These are phyloP conservation scores for Drosophila obscura DNA, from an alignment of 1,140 invertebrate species.

Conservation along the genomic window DNA sequence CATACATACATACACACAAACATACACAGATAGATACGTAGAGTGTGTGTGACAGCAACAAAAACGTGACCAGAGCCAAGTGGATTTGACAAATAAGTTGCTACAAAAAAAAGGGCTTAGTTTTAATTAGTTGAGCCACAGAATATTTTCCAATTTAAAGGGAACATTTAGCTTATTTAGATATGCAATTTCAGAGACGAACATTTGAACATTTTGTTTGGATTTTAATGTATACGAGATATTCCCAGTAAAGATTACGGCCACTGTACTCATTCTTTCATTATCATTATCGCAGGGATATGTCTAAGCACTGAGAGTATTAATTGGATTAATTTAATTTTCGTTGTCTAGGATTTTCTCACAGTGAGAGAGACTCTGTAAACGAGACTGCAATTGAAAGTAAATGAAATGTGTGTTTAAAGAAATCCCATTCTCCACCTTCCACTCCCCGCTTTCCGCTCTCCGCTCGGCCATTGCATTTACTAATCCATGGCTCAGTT, in stretches of 20 bases:
- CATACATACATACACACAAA: constrained; percentile 12
- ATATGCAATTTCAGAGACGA: no score
- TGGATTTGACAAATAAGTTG: constrained; percentile 71
- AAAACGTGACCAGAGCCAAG: constrained; percentile 52
- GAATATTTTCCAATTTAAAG: constrained; percentile 23
- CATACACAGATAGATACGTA: not conserved
- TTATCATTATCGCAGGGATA: no score
- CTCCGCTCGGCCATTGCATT: constrained; percentile 16
- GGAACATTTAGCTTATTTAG: no score
- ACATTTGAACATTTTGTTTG: no score
- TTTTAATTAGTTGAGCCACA: constrained; percentile 34
- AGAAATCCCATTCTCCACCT: constrained; percentile 21
- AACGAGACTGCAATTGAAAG: not conserved
- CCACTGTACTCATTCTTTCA: no score
- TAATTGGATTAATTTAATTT: constrained; percentile 13
- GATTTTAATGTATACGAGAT: not conserved
- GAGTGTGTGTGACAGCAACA: constrained; percentile 8
- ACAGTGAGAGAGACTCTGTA: not conserved
- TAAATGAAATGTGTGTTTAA: constrained; percentile 61
- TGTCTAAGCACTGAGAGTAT: not conserved
- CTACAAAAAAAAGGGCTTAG: constrained; percentile 41
- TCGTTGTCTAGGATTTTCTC: not conserved
- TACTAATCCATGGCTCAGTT: constrained; percentile 29
- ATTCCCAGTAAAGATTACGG: no score
- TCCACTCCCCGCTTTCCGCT: constrained; percentile 36